A percentile compares a stretch with the other conserved stretches of the same genome.
These are phyloP conservation scores for Blomia tropicalis DNA, from an alignment of 2,888 invertebrate species.

Conservation along the genomic window DNA sequence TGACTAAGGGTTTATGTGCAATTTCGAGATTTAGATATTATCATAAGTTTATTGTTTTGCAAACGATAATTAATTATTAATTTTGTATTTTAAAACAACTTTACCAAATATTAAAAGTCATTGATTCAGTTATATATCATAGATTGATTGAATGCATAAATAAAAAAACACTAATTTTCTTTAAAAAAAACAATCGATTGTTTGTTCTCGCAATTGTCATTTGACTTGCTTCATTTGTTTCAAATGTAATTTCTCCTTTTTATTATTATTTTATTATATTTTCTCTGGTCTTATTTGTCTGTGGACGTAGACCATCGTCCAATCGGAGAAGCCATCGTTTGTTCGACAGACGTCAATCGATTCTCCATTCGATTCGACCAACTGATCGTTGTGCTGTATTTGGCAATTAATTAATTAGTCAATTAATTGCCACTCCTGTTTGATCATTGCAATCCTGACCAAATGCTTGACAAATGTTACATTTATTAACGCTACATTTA, in stretches of 20 bases:
- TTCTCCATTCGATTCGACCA: not conserved
- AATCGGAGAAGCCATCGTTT: too few species aligned
- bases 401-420: slow-evolving; percentile 13
- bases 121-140: too few species aligned
- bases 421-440: not conserved
- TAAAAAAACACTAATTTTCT: too few species aligned
- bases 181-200: too few species aligned
- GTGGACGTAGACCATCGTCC: not conserved
- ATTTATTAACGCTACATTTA: too few species aligned
- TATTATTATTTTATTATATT: not conserved
- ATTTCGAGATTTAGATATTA: too few species aligned
- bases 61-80: too few species aligned
- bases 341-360: not conserved
- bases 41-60: too few species aligned
- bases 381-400: not conserved
- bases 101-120: too few species aligned
- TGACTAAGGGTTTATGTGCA: too few species aligned
- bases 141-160: too few species aligned
- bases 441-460: not conserved
- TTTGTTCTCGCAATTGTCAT: slow-evolving; percentile 11
- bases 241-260: not conserved
- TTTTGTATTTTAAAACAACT: too few species aligned
- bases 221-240: slow-evolving; percentile 12
- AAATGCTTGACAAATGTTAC: not conserved
- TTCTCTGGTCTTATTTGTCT: not conserved